phyloP scores from a whole-genome alignment of 2,113 vertebrate species.

The Meles meles region DNA sequence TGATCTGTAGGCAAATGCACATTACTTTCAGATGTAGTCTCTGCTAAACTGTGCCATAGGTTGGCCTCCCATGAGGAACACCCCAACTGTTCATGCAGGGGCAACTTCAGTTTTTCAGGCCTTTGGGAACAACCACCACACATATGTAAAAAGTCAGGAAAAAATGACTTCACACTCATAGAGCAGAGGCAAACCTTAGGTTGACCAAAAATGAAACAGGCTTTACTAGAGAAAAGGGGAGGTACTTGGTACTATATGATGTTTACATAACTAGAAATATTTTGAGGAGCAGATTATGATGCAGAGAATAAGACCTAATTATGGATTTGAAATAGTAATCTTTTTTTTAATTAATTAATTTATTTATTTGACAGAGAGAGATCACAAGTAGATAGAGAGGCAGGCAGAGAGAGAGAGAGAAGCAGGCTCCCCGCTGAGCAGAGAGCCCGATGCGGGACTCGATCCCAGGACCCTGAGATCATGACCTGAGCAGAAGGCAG shows the following conservation, averaged over 20 bases:
- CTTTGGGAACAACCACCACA: neutral
- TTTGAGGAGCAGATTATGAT: neutral
- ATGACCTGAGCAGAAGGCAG: too few relatives aligned
- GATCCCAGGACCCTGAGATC: too few relatives aligned
- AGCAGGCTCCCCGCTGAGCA: too few relatives aligned
- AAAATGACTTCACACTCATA: neutral
- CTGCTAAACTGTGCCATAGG: too few relatives aligned
- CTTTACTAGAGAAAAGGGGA: neutral
- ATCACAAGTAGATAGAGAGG: too few relatives aligned
- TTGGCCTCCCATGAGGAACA: neutral
- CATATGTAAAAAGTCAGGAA: neutral
- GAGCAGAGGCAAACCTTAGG: neutral
- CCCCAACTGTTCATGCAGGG: neutral
- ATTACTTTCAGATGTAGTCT: neutral
- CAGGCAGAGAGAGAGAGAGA: too few relatives aligned
- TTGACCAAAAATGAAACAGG: neutral
- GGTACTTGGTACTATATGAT: neutral
- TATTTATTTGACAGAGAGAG: too few relatives aligned
- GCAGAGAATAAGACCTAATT: neutral
- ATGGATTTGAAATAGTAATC: slow-evolving; percentile 28
- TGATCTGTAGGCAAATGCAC: neutral
- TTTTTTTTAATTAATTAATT: too few relatives aligned
- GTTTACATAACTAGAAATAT: neutral
- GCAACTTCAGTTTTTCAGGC: neutral
- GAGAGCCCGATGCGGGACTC: too few relatives aligned